These are phyloP conservation scores for Pseudomyrmex dendroicus DNA, from an alignment of 1,140 invertebrate genomes.

Conservation along the genomic window DNA sequence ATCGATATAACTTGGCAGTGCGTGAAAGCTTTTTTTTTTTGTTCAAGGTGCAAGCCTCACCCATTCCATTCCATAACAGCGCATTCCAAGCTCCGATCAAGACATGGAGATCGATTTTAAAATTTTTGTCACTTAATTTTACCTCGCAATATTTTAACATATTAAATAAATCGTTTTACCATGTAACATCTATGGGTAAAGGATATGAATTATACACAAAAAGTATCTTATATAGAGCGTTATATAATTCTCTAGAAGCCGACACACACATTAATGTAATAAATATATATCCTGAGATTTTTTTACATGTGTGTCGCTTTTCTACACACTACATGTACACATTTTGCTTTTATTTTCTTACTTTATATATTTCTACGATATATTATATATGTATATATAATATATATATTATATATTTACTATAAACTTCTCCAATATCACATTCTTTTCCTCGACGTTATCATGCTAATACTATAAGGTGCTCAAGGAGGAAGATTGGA, in stretches of 20 bases:
- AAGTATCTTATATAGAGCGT: not conserved
- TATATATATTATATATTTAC: slow-evolving; percentile 12
- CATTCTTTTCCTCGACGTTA: slow-evolving; percentile 4
- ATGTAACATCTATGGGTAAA: too few species aligned
- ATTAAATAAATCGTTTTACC: too few species aligned
- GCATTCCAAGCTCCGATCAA: slow-evolving; percentile 72
- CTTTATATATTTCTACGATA: not conserved
- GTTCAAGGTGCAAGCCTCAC: slow-evolving; percentile 68
- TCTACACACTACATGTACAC: not conserved
- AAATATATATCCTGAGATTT: slow-evolving; percentile 11
- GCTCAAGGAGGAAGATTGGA: slow-evolving; percentile 7
- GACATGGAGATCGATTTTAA: slow-evolving; percentile 38
- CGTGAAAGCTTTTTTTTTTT: slow-evolving; percentile 67
- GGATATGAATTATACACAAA: too few species aligned
- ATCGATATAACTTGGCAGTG: slow-evolving; percentile 50
- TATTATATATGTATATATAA: slow-evolving; percentile 3
- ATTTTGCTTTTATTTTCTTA: slow-evolving; percentile 16
- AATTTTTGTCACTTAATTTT: slow-evolving; percentile 34
- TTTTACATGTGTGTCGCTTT: not conserved
- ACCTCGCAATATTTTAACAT: not conserved
- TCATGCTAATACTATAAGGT: slow-evolving; percentile 50
- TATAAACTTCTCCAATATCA: not conserved
- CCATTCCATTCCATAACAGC: slow-evolving; percentile 69
- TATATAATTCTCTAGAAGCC: not conserved
- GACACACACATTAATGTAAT: slow-evolving; percentile 16